Evolutionary conservation across 2,888 invertebrate genomes (phyloP), one percentile per base, ranked within the genome.

Genomic region (Dugesia japonica): DNA sequence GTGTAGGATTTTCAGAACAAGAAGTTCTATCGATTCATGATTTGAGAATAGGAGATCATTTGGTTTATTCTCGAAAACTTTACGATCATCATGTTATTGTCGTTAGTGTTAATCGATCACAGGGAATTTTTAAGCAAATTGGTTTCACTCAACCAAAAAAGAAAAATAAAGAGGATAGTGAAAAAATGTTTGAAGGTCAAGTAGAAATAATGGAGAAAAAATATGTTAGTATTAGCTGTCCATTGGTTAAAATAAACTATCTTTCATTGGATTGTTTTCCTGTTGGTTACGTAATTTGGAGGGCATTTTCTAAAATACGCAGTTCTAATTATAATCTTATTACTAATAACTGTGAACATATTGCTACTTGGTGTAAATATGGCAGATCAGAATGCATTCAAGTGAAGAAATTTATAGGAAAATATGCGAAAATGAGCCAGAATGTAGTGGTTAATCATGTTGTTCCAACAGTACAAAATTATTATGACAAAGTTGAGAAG

Each of bases 321-420:
- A 33, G 31, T 1, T 13, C 15, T 26, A 1, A 38, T 7, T 73
- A 73, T 31, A 73, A 73, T 38, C 31, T 73, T 17, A 4, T 73
- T 42, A 73, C 74, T 4, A 31, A 26, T n/a, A 73, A 73, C 33
- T 73, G 74, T 26, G 74, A 73, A 33, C 74, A 73, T 33, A 26
- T 73, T 17, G 74, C 38, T 4, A 28, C 26, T 1, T 73, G 74
- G 74, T 73, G 74, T n/a, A 73, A 73, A 23, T 28, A 33, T 20
- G 74, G 74, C 9, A 56, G 56, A n/a, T 9, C 4, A 9, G 56
- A 56, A 23, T 56, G 56, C 23, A 56, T 56, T 13, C 56, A 56
- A n/a, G 7, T 56, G 9, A 4, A 56, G n/a, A 56, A n/a, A n/a
- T 20, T 20, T 9, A 20, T 56, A 9, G 17, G 4, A 56, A 56